phyloP scores from a whole-genome alignment of 1,140 invertebrate species.

The Drosophila orena region DNA sequence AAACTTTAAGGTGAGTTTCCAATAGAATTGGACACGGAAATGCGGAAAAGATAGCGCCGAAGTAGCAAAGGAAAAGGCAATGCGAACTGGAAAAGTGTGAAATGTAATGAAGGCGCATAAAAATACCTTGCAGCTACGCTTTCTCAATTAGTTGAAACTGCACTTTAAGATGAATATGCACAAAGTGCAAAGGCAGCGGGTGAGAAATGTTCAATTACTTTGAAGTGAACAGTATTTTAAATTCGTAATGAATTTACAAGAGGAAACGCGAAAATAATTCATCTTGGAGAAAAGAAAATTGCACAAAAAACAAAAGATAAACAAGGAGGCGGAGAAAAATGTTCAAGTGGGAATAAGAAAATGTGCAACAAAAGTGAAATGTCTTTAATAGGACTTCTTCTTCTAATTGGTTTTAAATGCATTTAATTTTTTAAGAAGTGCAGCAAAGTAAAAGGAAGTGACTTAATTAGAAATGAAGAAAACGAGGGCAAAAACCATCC shows the following conservation, averaged over 20 bases:
- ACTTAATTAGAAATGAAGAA: not conserved
- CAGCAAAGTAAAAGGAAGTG: no score
- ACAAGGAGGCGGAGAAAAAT: not conserved
- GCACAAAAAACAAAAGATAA: not conserved
- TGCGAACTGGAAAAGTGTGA: slow-evolving; percentile 7
- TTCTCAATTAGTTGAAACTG: slow-evolving; percentile 27
- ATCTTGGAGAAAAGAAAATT: not conserved
- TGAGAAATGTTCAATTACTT: not conserved
- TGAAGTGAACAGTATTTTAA: not conserved
- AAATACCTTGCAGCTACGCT: slow-evolving; percentile 14
- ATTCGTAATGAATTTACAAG: slow-evolving; percentile 5
- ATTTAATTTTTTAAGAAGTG: slow-evolving; percentile 6
- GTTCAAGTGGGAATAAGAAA: not conserved
- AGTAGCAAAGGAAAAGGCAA: not conserved
- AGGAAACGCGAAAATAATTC: not conserved
- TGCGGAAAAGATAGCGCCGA: slow-evolving; percentile 5
- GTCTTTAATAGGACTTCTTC: not conserved
- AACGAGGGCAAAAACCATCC: not conserved
- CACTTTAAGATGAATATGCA: not conserved
- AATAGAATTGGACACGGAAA: slow-evolving; percentile 5
- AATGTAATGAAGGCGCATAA: slow-evolving; percentile 8
- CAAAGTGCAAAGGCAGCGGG: not conserved
- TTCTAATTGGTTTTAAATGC: slow-evolving; percentile 40
- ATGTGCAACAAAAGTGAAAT: not conserved
- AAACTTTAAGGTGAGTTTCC: slow-evolving; percentile 28